A percentile compares a stretch with the other conserved stretches of the same genome.
phyloP scores from a whole-genome alignment of 2,113 vertebrate genomes.

The Pogonocichla stellata region DNA sequence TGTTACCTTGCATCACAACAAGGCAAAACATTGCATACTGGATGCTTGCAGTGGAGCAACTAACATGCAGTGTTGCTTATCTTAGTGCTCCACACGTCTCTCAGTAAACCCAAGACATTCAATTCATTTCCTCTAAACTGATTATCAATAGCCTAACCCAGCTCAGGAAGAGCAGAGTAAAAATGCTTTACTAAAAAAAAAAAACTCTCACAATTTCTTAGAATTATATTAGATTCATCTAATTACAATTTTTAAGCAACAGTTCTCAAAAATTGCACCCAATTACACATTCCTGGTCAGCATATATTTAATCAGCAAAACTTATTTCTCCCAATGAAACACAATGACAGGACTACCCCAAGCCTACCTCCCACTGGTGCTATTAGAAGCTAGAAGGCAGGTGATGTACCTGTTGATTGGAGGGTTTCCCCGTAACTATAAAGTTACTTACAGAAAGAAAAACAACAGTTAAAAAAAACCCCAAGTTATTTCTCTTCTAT shows the following conservation, averaged over 20 bases:
- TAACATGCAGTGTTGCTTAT: background rate
- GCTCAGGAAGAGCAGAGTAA: background rate
- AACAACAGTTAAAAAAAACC: conserved; percentile 26
- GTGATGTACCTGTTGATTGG: conserved; percentile 59
- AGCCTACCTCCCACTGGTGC: conserved; percentile 47
- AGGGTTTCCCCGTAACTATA: conserved; percentile 52
- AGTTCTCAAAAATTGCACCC: background rate
- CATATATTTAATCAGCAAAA: background rate
- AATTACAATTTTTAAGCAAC: background rate
- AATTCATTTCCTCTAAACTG: background rate
- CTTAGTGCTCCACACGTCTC: background rate
- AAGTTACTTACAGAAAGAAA: conserved; percentile 58
- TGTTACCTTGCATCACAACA: background rate
- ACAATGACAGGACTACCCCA: conserved; percentile 5
- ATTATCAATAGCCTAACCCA: background rate
- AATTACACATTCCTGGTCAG: background rate
- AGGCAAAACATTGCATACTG: background rate
- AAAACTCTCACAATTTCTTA: background rate
- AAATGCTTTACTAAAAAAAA: background rate
- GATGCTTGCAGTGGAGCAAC: background rate
- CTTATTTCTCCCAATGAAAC: conserved; percentile 14
- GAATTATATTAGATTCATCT: background rate
- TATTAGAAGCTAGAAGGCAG: conserved; percentile 60
- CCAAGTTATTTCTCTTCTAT: conserved; percentile 36
- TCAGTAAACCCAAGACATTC: background rate